phyloP scores from a whole-genome alignment of 1,140 invertebrate species.

The Drosophila lowei region DNA sequence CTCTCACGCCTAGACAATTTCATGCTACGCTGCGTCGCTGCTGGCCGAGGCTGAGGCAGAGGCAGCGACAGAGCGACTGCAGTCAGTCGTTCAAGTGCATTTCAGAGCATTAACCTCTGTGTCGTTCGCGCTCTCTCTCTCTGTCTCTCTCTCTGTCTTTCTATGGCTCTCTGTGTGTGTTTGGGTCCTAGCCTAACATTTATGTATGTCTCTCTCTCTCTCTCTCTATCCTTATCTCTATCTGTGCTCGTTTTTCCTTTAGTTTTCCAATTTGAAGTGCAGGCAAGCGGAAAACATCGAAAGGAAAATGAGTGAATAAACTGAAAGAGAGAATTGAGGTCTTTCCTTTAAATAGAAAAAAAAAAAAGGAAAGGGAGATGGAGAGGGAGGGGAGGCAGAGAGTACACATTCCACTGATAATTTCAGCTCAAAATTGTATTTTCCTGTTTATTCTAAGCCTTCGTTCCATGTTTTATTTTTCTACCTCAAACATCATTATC shows the following conservation, averaged over 20 bases:
- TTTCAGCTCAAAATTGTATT: slow-evolving; percentile 8
- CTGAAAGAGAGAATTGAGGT: slow-evolving; percentile 29
- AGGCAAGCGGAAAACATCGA: slow-evolving; percentile 58
- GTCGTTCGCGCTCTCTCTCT: slow-evolving; percentile 23
- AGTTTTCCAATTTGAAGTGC: slow-evolving; percentile 63
- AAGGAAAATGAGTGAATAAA: slow-evolving; percentile 15
- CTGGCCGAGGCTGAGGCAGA: slow-evolving; percentile 9
- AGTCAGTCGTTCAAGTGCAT: slow-evolving; percentile 82
- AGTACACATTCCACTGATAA: slow-evolving; percentile 12
- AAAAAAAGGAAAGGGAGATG: too few relatives aligned
- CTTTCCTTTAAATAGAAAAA: slow-evolving; percentile 1
- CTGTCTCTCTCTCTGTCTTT: slow-evolving; percentile 37
- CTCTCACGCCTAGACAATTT: slow-evolving; percentile 53
- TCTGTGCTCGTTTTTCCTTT: slow-evolving; percentile 24
- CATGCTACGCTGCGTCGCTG: slow-evolving; percentile 49
- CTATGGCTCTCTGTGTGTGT: slow-evolving; percentile 4
- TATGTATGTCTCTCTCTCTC: neutral
- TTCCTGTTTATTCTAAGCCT: slow-evolving; percentile 38
- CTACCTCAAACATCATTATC: slow-evolving; percentile 21
- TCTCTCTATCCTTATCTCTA: slow-evolving; percentile 2
- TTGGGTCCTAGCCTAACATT: too few relatives aligned
- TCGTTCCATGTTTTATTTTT: slow-evolving; percentile 29
- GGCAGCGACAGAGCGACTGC: slow-evolving; percentile 38
- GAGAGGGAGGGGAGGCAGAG: too few relatives aligned
- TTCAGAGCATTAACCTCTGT: slow-evolving; percentile 76